Evolutionary conservation across 2,113 vertebrate genomes (phyloP), one percentile per base, ranked within the genome.

Genomic region (Spizaetus ornatus): DNA sequence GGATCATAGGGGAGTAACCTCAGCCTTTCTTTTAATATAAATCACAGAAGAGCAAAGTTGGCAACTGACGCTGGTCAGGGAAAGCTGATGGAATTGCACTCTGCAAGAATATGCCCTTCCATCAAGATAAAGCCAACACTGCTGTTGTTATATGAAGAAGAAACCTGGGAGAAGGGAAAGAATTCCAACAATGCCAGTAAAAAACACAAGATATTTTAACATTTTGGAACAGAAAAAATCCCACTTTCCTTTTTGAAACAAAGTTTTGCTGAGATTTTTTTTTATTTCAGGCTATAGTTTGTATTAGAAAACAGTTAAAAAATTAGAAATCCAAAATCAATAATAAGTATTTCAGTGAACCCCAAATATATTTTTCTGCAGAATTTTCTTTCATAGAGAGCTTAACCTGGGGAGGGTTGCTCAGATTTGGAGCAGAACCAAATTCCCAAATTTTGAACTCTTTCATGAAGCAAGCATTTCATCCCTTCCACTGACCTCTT

Each of bases 1-100:
- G 34, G 86, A 87, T 82, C 90, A 67, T 23, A 91, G 52, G 34
- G 50, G 56, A 81, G 69, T 84, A 94, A 87, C 56, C 78, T 93
- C 91, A 93, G 66, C 74, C 66, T 93, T 91, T 93, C 84, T 71
- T 94, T 83, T 77, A 66, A 38, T 72, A 93, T 91, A 95, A 95
- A 94, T 91, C 93, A 95, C 45, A 85, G 61, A 87, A 32, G 16
- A 95, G 63, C 47, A 80, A 86, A 95, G 48, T 3, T 91, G 77
- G 52, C 77, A 82, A 22, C 21, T 25, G 22, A 14, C 0, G 0
- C 17, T 65, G 70, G 71, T 78, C 83, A 66, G 45, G 85, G 70
- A 91, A 79, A 72, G 43, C 20, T 80, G 81, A 63, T 76, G 81
- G 79, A 93, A 82, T 48, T 63, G 47, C 22, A 32, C 31, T 58